Evolutionary conservation across 2,888 invertebrate species (phyloP).

Genomic region (Corbicula japonica): DNA sequence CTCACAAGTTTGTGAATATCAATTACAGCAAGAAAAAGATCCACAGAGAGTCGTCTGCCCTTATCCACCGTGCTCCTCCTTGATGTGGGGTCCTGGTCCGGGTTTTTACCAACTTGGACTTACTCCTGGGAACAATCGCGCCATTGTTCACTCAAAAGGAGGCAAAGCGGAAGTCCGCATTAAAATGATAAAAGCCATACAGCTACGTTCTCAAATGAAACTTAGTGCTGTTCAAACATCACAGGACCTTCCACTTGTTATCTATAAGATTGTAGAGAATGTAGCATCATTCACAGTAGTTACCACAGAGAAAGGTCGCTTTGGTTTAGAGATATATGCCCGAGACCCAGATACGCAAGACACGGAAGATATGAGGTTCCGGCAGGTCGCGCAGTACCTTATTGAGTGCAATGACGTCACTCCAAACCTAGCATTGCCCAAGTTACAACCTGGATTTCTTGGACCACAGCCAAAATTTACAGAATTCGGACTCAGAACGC

Average conservation of each 20-base stretch:
- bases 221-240: constrained; percentile 57
- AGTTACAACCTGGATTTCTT: constrained; percentile 70
- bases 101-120: constrained; percentile 72
- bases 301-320: constrained; percentile 66
- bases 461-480: constrained; percentile 76
- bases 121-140: constrained; percentile 61
- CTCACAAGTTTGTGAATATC: constrained; percentile 73
- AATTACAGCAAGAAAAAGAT: constrained; percentile 66
- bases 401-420: constrained; percentile 70
- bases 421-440: constrained; percentile 61
- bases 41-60: constrained; percentile 58
- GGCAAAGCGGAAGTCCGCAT: constrained; percentile 68
- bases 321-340: constrained; percentile 74
- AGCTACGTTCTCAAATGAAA: constrained; percentile 68
- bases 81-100: constrained; percentile 73
- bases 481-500: constrained; percentile 68
- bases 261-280: constrained; percentile 66
- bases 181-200: constrained; percentile 69
- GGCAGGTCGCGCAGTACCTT: constrained; percentile 74
- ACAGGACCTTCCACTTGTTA: constrained; percentile 67
- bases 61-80: constrained; percentile 73
- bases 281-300: constrained; percentile 67
- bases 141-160: constrained; percentile 63
- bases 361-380: constrained; percentile 72
- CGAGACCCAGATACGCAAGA: constrained; percentile 74